A percentile compares a stretch with the other conserved stretches of the same genome.
phyloP scores from a whole-genome alignment of 2,113 vertebrate species.

The Ameiurus melas region DNA sequence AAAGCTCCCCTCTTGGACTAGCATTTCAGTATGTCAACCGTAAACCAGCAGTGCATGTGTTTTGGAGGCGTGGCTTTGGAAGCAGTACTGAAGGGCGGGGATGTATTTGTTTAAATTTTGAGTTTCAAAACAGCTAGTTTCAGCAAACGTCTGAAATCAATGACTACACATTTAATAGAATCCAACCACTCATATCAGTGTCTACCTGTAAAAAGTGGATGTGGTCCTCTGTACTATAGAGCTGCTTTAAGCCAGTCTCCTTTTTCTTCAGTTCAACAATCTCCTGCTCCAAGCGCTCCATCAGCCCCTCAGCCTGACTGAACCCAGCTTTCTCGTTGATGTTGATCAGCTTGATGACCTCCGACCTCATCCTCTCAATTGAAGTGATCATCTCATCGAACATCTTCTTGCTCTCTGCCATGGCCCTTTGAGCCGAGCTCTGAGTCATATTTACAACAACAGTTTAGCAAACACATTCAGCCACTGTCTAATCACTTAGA shows the following conservation, averaged over 20 bases:
- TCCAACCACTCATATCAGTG: background rate
- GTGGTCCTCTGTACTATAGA: slow-evolving; percentile 80
- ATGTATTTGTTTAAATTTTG: background rate
- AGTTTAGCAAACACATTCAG: background rate
- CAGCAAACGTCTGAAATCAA: background rate
- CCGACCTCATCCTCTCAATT: slow-evolving; percentile 80
- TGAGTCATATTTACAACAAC: slow-evolving; percentile 43
- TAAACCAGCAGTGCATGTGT: background rate
- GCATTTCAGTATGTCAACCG: too few relatives aligned
- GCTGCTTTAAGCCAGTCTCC: slow-evolving; percentile 75
- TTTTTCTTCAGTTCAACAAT: slow-evolving; percentile 79
- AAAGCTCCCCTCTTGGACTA: background rate
- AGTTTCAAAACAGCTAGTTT: too few relatives aligned
- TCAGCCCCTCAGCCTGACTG: slow-evolving; percentile 74
- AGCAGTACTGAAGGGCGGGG: background rate
- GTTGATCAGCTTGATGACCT: slow-evolving; percentile 78
- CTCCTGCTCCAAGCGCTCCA: slow-evolving; percentile 78
- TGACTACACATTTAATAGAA: background rate
- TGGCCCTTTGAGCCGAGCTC: slow-evolving; percentile 78
- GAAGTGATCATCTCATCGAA: slow-evolving; percentile 80
- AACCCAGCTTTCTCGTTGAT: slow-evolving; percentile 79
- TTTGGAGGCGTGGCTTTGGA: background rate
- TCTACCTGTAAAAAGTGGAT: slow-evolving; percentile 79
- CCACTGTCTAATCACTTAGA: background rate
- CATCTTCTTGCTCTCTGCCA: slow-evolving; percentile 81